Base-by-base conservation (phyloP, 2,888 invertebrate genomes). In the Leptopterna dolabrata region DNA sequence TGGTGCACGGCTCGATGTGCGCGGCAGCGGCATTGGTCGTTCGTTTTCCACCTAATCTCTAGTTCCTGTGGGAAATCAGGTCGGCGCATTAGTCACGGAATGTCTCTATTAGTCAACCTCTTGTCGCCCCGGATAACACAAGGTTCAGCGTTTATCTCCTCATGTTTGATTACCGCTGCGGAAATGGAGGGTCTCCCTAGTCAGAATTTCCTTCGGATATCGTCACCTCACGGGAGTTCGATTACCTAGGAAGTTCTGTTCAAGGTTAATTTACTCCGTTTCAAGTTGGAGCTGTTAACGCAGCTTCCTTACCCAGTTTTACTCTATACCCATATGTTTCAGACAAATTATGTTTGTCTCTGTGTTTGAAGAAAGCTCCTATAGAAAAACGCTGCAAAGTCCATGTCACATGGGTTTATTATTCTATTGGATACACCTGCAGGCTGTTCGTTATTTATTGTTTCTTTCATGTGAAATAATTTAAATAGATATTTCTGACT, bases 81-180 rank as follows among this genome's bases (percentile, higher is more conserved):
- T 19, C 78, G 45, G 24, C 43, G 24, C 70, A 78, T 78, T 78
- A 78, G 78, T 78, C 78, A 78, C 78, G 78, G 78, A 78, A 78
- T 78, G 78, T 78, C 78, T 78, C 78, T 78, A 78, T 78, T 78
- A 78, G 78, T 78, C 78, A 78, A 43, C 7, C 78, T 24, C 78
- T 78, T 43, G 78, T 78, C 78, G 78, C 78, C 45, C n/a, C 11
- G 36, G 78, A 78, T 78, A 76, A 78, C 45, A 30, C 76, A 3
- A 16, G 78, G 29, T 36, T 78, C 43, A 24, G 7, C 41, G 41
- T 30, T 27, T 78, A 78, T 78, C 78, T 11, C 30, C 76, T 16
- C 9, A 36, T 27, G 36, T 76, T 36, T 30, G n/a, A n/a, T 36
- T 30, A 76, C 29, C 1, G 76, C 27, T 30, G 6, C 76, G 76